Base-by-base conservation (phyloP, 2,888 invertebrate genomes). In the Clanis bilineata region DNA sequence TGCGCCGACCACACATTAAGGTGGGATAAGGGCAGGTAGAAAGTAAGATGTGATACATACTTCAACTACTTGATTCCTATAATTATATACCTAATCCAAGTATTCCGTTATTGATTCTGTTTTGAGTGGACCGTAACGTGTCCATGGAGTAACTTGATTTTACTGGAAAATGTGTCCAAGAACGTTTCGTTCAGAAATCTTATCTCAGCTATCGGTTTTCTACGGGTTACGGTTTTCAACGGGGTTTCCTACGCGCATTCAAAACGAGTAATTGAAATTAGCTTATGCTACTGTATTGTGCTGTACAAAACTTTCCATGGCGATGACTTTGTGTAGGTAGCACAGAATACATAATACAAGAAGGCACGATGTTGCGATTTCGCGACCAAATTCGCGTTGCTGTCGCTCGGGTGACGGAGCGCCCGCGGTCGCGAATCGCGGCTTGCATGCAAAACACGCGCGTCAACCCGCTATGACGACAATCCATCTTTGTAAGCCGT, bases 351-450 rank as follows among this genome's bases (percentile, higher is more conserved):
- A 78, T 64, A 80, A 79, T 71, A 71, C 75, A 70, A n/a, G n/a
- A n/a, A n/a, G n/a, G 73, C 73, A 86, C 85, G 86, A 83, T 86
- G 86, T 88, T 82, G 87, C 84, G 77, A 85, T 85, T 79, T 70
- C 73, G 71, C 72, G 62, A 70, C 77, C 82, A 76, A 86, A 87
- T 83, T 79, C 70, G 81, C 73, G 76, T 71, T 75, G 77, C 82
- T 76, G 77, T 73, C 78, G 72, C 74, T 72, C 71, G 73, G 73
- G 72, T 76, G 70, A 68, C 18, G 41, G 39, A 18, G 65, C 72
- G 68, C 67, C 70, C 65, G 55, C 45, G 71, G 59, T 74, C 89
- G 86, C n/a, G n/a, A n/a, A 12, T 36, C 36, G 36, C 86, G 86
- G 69, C 67, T 43, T 44, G 83, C 73, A 64, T 88, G 71, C 73